A percentile compares a stretch with the other conserved stretches of the same genome.
Conservation (phyloP, 1,140 invertebrate genomes). For the Drosophila kikkawai region DNA sequence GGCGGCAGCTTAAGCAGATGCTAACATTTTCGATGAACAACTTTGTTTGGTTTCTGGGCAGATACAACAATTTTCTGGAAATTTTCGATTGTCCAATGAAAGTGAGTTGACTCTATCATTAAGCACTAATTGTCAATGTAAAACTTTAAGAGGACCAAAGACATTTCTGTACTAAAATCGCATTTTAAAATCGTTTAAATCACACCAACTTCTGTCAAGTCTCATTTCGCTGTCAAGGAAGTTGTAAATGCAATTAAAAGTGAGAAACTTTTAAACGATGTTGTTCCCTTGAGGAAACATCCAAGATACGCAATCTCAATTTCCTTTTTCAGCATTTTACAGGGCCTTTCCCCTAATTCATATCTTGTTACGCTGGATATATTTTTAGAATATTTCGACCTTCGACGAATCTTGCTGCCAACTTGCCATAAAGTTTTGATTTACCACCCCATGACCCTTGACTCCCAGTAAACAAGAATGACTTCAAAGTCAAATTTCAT, state of each 20-base stretch:
- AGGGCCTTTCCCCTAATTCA: constrained; percentile 2
- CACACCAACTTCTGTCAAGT: neutral
- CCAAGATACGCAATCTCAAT: constrained; percentile 5
- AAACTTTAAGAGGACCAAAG: neutral
- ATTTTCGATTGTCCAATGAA: neutral
- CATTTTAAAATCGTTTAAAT: constrained; percentile 6
- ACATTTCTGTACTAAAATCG: constrained; percentile 1
- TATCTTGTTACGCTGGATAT: constrained; percentile 8
- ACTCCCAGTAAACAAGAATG: constrained; percentile 7
- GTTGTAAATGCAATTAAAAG: constrained; percentile 15
- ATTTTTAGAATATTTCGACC: constrained; percentile 32
- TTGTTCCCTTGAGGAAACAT: constrained; percentile 1
- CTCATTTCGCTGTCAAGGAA: constrained; percentile 6
- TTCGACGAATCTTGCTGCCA: constrained; percentile 6
- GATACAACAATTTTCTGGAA: neutral
- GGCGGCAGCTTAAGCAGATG: neutral
- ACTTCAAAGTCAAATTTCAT: constrained; percentile 30
- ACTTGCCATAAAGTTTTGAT: constrained; percentile 17
- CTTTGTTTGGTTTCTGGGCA: neutral
- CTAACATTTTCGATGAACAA: neutral
- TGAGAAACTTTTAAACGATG: constrained; percentile 11
- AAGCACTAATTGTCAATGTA: neutral
- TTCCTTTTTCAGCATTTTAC: neutral
- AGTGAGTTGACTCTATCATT: too few species aligned
- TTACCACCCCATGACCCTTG: constrained; percentile 20